Percentiles rank a stretch among this genome's conserved stretches.
These are phyloP conservation scores for Abramis brama DNA, from an alignment of 2,113 vertebrate genomes.

Conservation along the genomic window DNA sequence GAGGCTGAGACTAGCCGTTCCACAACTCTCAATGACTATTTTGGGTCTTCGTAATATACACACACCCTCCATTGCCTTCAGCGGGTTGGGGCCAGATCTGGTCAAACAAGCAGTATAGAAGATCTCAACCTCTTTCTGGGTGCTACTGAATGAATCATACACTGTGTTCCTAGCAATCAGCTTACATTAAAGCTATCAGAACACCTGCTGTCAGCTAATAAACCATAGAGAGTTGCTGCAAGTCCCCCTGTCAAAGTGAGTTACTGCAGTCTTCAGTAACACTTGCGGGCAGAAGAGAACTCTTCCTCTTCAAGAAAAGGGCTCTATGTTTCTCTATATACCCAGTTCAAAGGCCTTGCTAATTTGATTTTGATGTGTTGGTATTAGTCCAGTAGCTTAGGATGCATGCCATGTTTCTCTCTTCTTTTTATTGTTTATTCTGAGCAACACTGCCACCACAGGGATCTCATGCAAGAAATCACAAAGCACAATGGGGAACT, in stretches of 20 bases:
- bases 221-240: slow-evolving; percentile 59
- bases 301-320: slow-evolving; percentile 22
- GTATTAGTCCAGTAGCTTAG: slow-evolving; percentile 2
- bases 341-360: slow-evolving; percentile 19
- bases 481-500: background rate
- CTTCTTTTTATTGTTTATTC: background rate
- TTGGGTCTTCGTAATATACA: too few species aligned
- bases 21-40: too few species aligned
- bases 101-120: background rate
- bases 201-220: slow-evolving; percentile 64
- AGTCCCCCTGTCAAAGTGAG: slow-evolving; percentile 55
- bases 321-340: background rate
- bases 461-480: slow-evolving; percentile 18
- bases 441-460: background rate
- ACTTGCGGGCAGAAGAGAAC: slow-evolving; percentile 7
- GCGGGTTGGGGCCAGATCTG: background rate
- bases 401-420: background rate
- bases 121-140: background rate
- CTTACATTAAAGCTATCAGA: slow-evolving; percentile 59
- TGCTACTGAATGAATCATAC: slow-evolving; percentile 59
- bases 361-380: slow-evolving; percentile 40
- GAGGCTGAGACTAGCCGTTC: too few species aligned
- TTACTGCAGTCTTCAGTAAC: slow-evolving; percentile 37
- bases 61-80: background rate
- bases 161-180: slow-evolving; percentile 61